Base-by-base conservation (phyloP, 2,888 invertebrate species). In the Tetragonula carbonaria region DNA sequence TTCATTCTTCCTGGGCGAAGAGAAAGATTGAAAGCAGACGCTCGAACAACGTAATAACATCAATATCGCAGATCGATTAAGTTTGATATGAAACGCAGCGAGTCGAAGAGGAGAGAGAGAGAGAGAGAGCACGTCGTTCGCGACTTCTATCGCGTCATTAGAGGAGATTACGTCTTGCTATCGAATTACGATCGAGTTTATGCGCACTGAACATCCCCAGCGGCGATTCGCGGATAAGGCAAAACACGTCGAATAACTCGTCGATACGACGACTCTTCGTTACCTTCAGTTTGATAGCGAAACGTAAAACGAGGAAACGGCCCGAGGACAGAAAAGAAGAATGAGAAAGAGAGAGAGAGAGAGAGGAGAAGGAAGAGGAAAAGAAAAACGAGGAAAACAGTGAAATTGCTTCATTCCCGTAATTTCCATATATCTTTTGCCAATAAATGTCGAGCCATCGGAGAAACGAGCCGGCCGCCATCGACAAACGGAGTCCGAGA, bases 401-500 rank as follows among this genome's bases (percentile, higher is more conserved):
- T 55, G 76, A 71, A 81, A 85, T 80, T 77, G 76, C 74, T 82
- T 89, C 78, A 63, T 89, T 79, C 76, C 62, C 62, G 76, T 80
- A 86, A 88, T 88, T 89, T 88, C 89, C 88, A 86, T 89, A 87
- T 86, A 87, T 88, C 87, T 78, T 71, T 70, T 66, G 38, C 21
- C 83, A 78, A 87, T 87, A 86, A 87, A 81, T 83, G 85, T 65
- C 78, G 62, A 62, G 57, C 72, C 73, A 65, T 74, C 89, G 77
- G 73, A 62, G 74, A 59, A 86, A 88, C 65, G 78, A 76, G 59
- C 68, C 76, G 38, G 55, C 50, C 68, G 62, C 63, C 66, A 85
- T 86, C 80, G 84, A 84, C 89, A 84, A 88, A 88, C 84, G 75
- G 45, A 84, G 84, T 57, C 68, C 77, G 66, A 63, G 68, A 80